These are phyloP conservation scores for Athalia rosae DNA, from an alignment of 2,888 invertebrate species.

Conservation along the genomic window DNA sequence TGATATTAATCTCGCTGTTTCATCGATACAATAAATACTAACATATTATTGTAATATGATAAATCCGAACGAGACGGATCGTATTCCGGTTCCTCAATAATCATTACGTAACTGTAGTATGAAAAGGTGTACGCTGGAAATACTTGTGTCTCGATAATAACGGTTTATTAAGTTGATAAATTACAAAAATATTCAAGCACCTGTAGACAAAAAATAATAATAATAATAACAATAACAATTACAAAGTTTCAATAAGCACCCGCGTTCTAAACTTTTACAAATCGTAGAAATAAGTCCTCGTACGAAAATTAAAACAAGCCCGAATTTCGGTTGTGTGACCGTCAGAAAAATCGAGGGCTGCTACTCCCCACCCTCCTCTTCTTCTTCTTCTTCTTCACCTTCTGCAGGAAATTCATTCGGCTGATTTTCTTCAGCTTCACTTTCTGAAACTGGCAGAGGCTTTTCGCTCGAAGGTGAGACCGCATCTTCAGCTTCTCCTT, in stretches of 20 bases:
- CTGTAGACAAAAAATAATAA: neutral
- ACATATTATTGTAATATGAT: neutral
- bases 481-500: neutral
- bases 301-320: too few relatives aligned
- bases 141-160: constrained; percentile 64
- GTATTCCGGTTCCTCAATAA: neutral
- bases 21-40: too few relatives aligned
- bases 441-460: neutral
- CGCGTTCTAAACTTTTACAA: too few relatives aligned
- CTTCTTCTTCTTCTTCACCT: constrained; percentile 22
- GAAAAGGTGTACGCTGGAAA: constrained; percentile 63
- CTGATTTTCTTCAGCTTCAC: constrained; percentile 40
- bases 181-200: neutral
- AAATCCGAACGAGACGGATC: neutral
- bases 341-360: neutral
- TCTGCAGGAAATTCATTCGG: constrained; percentile 23
- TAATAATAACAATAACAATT: neutral
- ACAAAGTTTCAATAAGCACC: neutral
- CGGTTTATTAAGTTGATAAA: constrained; percentile 59
- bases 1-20: too few relatives aligned
- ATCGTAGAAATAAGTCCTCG: too few relatives aligned
- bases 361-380: constrained; percentile 12
- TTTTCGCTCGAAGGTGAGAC: neutral
- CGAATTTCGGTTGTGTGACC: neutral
- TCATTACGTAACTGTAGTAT: constrained; percentile 45